Conservation (phyloP, 2,797 vertebrate species). For the Harpagifer antarcticus region DNA sequence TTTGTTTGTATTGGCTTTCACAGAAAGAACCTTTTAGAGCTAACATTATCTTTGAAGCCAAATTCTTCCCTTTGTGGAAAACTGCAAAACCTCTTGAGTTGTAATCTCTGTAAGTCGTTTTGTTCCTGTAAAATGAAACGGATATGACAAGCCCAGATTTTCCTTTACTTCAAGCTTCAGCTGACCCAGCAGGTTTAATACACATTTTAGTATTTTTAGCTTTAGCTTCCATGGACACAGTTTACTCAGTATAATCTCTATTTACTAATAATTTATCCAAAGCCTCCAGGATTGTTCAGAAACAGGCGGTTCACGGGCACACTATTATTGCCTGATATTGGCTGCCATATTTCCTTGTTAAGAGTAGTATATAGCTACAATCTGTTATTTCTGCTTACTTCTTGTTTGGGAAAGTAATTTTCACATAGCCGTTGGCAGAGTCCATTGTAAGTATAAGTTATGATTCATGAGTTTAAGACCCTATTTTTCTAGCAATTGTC, state of each 20-base stretch:
- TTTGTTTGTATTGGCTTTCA: slow-evolving; percentile 11
- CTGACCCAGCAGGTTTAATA: neutral
- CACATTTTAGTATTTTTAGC: neutral
- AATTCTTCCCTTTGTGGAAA: neutral
- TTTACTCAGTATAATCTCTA: too few species aligned
- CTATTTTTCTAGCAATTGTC: too few species aligned
- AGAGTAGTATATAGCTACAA: neutral
- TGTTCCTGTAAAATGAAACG: neutral
- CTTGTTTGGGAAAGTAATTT: neutral
- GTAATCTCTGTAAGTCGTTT: neutral
- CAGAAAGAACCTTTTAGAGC: neutral
- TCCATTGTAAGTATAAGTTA: neutral
- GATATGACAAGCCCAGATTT: neutral
- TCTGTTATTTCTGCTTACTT: neutral
- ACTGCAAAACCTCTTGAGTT: neutral
- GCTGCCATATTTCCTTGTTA: neutral
- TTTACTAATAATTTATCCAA: slow-evolving; percentile 36
- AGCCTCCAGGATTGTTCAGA: slow-evolving; percentile 25
- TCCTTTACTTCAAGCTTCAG: slow-evolving; percentile 7
- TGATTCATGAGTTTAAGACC: neutral
- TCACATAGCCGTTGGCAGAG: neutral
- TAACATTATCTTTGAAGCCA: neutral
- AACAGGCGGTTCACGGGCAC: slow-evolving; percentile 17
- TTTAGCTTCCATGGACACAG: too few species aligned
- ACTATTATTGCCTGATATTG: too few species aligned